Percentiles rank a stretch among this genome's conserved stretches.
Evolutionary conservation across 2,888 invertebrate genomes (phyloP).

Genomic region (Meandrusa payeni): DNA sequence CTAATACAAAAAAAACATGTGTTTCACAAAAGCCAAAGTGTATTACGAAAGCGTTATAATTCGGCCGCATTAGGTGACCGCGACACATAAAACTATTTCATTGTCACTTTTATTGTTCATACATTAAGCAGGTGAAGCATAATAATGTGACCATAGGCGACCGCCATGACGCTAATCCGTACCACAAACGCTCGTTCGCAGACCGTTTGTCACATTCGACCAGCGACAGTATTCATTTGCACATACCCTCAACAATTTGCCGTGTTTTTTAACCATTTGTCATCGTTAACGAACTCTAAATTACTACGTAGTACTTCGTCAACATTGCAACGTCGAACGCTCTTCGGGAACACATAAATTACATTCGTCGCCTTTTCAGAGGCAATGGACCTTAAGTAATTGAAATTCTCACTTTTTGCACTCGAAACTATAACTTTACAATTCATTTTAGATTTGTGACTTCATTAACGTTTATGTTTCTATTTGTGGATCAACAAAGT

Average conservation of each 20-base stretch:
- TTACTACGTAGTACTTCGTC: conserved; percentile 31
- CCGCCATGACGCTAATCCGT: conserved; percentile 45
- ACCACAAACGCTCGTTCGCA: conserved; percentile 49
- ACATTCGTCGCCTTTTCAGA: conserved; percentile 32
- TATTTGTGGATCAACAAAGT: conserved; percentile 5
- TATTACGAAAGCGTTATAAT: conserved; percentile 19
- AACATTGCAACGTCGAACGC: conserved; percentile 36
- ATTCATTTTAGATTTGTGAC: conserved; percentile 33
- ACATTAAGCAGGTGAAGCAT: conserved; percentile 49
- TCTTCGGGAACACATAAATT: conserved; percentile 39
- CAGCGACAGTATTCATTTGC: conserved; percentile 60
- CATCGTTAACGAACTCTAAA: conserved; percentile 51
- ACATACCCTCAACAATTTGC: conserved; percentile 59
- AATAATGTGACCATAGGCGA: conserved; percentile 34
- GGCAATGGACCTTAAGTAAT: conserved; percentile 32
- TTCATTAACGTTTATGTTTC: conserved; percentile 26
- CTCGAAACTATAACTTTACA: conserved; percentile 27
- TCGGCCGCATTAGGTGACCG: conserved; percentile 12
- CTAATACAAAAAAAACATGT: background rate
- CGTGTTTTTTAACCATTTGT: conserved; percentile 65
- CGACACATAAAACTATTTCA: conserved; percentile 31
- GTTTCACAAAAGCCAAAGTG: background rate
- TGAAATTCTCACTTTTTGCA: conserved; percentile 32
- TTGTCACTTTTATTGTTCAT: conserved; percentile 34
- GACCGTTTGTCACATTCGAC: conserved; percentile 57